phyloP scores from a whole-genome alignment of 2,888 invertebrate genomes.

The Rhimphoctona megacephalus region DNA sequence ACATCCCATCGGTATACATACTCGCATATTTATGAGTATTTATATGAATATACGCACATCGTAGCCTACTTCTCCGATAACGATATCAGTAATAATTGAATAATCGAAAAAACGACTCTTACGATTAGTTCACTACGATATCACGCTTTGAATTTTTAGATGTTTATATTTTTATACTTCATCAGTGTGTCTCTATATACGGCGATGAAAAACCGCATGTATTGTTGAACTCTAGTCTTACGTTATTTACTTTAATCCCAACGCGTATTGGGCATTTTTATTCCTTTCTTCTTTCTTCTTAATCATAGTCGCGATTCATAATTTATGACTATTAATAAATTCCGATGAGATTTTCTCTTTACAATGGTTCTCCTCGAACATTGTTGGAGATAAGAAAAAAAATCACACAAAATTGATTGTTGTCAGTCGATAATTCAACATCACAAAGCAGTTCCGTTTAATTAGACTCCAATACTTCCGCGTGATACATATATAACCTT shows the following conservation, averaged over 20 bases:
- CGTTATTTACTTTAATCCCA: constrained; percentile 78
- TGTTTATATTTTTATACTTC: constrained; percentile 84
- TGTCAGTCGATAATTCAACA: constrained; percentile 35
- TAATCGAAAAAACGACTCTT: constrained; percentile 68
- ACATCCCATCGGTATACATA: not conserved
- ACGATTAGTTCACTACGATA: constrained; percentile 74
- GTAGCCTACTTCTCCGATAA: constrained; percentile 59
- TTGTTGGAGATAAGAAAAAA: constrained; percentile 17
- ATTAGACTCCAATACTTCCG: constrained; percentile 48
- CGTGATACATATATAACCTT: constrained; percentile 31
- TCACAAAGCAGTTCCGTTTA: constrained; percentile 13
- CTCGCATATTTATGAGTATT: not conserved
- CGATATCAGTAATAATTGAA: constrained; percentile 65
- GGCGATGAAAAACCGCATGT: constrained; percentile 81
- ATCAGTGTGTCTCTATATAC: constrained; percentile 76
- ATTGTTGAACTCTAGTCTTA: constrained; percentile 84
- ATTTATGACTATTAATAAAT: not conserved
- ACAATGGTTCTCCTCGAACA: constrained; percentile 24
- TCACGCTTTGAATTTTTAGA: constrained; percentile 78
- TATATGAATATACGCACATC: constrained; percentile 27
- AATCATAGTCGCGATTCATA: constrained; percentile 17
- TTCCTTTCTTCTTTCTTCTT: constrained; percentile 43
- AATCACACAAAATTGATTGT: constrained; percentile 1
- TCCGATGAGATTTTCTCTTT: constrained; percentile 17
- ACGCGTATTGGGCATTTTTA: constrained; percentile 73